phyloP scores from a whole-genome alignment of 2,113 vertebrate genomes.

The Oryzias javanicus region DNA sequence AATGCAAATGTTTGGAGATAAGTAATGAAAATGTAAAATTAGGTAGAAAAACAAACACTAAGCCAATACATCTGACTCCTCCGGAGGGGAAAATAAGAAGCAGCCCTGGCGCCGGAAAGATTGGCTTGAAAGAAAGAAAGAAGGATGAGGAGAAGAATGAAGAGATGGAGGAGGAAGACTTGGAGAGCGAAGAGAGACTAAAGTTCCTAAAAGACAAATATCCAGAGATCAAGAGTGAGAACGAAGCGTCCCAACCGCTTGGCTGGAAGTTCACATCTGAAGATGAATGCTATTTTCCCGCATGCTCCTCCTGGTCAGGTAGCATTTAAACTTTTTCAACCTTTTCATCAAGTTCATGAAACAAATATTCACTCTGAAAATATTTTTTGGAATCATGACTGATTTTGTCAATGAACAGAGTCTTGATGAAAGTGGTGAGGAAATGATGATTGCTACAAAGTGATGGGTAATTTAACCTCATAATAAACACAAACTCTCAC shows the following conservation, averaged over 20 bases:
- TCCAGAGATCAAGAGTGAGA: conserved; percentile 32
- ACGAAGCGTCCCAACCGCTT: conserved; percentile 30
- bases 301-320: conserved; percentile 24
- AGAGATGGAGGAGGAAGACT: conserved; percentile 46
- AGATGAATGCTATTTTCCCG: not conserved
- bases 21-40: conserved; percentile 49
- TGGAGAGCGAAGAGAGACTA: conserved; percentile 36
- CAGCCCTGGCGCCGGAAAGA: conserved; percentile 45
- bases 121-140: conserved; percentile 40
- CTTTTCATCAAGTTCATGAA: too few relatives aligned
- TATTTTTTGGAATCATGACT: not conserved
- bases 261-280: conserved; percentile 45
- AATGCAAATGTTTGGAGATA: conserved; percentile 30
- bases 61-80: conserved; percentile 52
- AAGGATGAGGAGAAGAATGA: conserved; percentile 53
- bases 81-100: conserved; percentile 44
- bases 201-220: conserved; percentile 18
- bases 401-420: not conserved
- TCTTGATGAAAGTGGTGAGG: conserved; percentile 12
- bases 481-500: conserved; percentile 20
- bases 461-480: conserved; percentile 17
- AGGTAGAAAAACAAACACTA: conserved; percentile 46
- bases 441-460: conserved; percentile 18
- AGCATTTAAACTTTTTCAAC: too few relatives aligned
- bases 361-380: not conserved